phyloP scores from a whole-genome alignment of 2,888 invertebrate genomes.

The Chrysopilus asiliformis region DNA sequence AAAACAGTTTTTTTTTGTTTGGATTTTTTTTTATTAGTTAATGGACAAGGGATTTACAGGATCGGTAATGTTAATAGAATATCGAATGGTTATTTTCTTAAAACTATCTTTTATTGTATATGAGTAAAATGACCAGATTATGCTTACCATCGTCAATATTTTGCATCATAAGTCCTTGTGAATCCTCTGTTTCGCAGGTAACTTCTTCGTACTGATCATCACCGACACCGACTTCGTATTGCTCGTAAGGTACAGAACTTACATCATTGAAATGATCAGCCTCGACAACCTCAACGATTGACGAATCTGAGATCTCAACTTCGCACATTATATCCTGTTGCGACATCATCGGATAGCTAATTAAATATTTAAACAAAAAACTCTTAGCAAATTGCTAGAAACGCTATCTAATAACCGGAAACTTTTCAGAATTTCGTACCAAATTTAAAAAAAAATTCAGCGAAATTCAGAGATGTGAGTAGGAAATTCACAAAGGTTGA shows the following conservation, averaged over 20 bases:
- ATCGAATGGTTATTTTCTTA: too few species aligned
- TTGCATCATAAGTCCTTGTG: slow-evolving; percentile 24
- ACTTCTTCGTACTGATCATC: slow-evolving; percentile 27
- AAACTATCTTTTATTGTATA: too few species aligned
- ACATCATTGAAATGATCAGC: slow-evolving; percentile 41
- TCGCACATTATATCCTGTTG: slow-evolving; percentile 46
- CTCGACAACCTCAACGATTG: slow-evolving; percentile 40
- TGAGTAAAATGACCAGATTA: too few species aligned
- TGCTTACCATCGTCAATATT: slow-evolving; percentile 27
- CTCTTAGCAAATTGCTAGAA: too few species aligned
- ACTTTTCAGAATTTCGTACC: too few species aligned
- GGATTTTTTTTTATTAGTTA: not conserved
- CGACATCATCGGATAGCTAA: slow-evolving; percentile 15
- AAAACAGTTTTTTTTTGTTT: not conserved
- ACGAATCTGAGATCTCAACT: slow-evolving; percentile 41
- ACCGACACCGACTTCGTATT: slow-evolving; percentile 29
- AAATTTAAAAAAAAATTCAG: too few species aligned
- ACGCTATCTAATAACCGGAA: too few species aligned
- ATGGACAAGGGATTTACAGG: too few species aligned
- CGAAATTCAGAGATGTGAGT: too few species aligned
- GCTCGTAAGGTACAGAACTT: slow-evolving; percentile 27
- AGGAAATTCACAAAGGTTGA: too few species aligned
- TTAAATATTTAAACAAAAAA: not conserved
- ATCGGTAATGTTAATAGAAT: too few species aligned
- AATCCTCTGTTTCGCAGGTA: slow-evolving; percentile 22